Conservation (phyloP, 2,797 vertebrate species). For the Rhinoraja longicauda region DNA sequence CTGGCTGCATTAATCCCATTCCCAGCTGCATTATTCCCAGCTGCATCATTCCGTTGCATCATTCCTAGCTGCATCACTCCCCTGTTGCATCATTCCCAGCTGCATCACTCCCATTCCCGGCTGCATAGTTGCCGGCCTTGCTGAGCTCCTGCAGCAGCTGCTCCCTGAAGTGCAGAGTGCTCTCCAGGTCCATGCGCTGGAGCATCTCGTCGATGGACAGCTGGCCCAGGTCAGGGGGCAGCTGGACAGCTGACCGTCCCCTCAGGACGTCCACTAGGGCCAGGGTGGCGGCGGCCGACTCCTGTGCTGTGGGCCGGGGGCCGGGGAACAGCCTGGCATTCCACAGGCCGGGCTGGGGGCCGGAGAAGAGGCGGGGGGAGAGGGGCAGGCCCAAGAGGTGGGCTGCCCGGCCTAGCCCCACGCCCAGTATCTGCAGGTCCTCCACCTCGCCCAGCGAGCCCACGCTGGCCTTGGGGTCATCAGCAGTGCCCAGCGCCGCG, state of each 20-base stretch:
- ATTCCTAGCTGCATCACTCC: too few relatives aligned
- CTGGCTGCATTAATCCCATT: too few relatives aligned
- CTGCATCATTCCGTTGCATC: too few relatives aligned
- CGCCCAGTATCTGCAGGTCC: constrained; percentile 62
- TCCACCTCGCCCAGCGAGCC: constrained; percentile 49
- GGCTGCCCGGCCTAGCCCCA: constrained; percentile 61
- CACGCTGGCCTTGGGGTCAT: constrained; percentile 69
- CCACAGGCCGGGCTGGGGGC: constrained; percentile 69
- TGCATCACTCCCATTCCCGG: too few relatives aligned
- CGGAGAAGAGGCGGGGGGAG: constrained; percentile 66
- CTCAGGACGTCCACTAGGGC: constrained; percentile 67
- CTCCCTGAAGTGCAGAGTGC: constrained; percentile 77
- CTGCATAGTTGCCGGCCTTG: not conserved
- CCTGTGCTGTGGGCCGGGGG: constrained; percentile 57
- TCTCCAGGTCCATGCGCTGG: constrained; percentile 67
- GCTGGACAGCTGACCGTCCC: constrained; percentile 46
- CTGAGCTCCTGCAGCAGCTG: constrained; percentile 66
- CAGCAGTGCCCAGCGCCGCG: constrained; percentile 64
- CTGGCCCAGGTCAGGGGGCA: constrained; percentile 51
- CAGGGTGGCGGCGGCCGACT: constrained; percentile 62
- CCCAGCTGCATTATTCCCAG: too few relatives aligned
- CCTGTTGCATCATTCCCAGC: too few relatives aligned
- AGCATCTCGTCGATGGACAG: constrained; percentile 81
- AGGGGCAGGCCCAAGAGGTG: constrained; percentile 62
- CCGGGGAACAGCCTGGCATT: constrained; percentile 75